A percentile compares a stretch with the other conserved stretches of the same genome.
Evolutionary conservation across 2,797 vertebrate species (phyloP).

Genomic region (Heteromormyrus szaboi): DNA sequence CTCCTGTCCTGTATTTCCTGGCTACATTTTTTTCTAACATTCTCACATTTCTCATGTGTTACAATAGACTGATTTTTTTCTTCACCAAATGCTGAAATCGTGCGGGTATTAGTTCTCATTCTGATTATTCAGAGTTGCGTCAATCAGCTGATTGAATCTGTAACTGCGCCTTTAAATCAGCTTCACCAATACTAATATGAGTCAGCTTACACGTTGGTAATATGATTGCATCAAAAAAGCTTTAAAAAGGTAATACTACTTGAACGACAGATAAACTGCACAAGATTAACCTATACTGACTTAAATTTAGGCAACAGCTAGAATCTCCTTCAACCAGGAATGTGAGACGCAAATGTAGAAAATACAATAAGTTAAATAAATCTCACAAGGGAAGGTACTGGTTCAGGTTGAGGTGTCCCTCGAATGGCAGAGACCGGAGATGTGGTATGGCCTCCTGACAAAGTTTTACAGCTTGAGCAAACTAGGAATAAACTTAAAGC

Average conservation of each 20-base stretch:
- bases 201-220: not conserved
- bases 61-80: not conserved
- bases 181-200: not conserved
- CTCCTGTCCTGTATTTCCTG: not conserved
- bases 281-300: not conserved
- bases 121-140: not conserved
- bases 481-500: conserved; percentile 88
- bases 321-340: not conserved
- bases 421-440: conserved; percentile 23
- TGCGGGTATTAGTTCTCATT: not conserved
- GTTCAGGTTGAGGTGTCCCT: not conserved
- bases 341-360: not conserved
- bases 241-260: not conserved
- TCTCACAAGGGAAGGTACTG: not conserved
- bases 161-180: not conserved
- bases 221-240: not conserved
- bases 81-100: not conserved
- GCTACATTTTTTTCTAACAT: not conserved
- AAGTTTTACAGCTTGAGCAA: conserved; percentile 78
- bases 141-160: not conserved
- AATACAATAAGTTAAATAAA: not conserved
- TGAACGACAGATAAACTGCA: not conserved
- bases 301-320: not conserved
- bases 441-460: conserved; percentile 51
- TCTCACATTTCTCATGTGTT: not conserved